A percentile compares a stretch with the other conserved stretches of the same genome.
Evolutionary conservation across 2,797 vertebrate genomes (phyloP).

Genomic region (Phataginus tricuspis): DNA sequence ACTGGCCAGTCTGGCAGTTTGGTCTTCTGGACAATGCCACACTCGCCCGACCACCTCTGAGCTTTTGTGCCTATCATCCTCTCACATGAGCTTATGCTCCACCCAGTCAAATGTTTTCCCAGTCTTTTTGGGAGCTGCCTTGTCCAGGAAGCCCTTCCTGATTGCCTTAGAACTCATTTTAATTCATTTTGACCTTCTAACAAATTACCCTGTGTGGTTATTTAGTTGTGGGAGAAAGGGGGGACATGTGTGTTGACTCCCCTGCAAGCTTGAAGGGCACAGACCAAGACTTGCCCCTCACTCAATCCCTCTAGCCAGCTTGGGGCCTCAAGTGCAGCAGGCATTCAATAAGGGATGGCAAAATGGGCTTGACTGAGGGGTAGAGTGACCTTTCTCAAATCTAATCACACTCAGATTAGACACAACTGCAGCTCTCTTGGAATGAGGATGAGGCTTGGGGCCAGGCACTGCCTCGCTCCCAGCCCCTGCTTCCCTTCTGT

Average conservation of each 20-base stretch:
- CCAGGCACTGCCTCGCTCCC: background rate
- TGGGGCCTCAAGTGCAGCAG: background rate
- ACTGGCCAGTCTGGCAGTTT: background rate
- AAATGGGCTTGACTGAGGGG: slow-evolving; percentile 25
- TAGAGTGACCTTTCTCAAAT: slow-evolving; percentile 33
- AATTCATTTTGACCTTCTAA: background rate
- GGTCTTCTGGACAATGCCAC: background rate
- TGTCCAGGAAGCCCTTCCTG: slow-evolving; percentile 1
- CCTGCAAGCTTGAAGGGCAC: background rate
- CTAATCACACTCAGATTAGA: background rate
- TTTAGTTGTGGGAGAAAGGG: background rate
- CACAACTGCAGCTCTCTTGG: background rate
- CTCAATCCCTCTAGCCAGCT: background rate
- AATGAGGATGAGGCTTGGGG: background rate
- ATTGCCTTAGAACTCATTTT: background rate
- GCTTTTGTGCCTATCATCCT: background rate
- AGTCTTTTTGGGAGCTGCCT: background rate
- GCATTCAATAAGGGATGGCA: slow-evolving; percentile 8
- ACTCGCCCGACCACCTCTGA: background rate
- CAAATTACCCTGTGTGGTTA: background rate
- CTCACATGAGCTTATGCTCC: background rate
- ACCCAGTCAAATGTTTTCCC: background rate
- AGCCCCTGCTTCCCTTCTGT: background rate
- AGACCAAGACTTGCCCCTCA: background rate
- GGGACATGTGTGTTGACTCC: background rate